Evolutionary conservation across 92 coral and sea anemone genomes (phyloP).

Genomic region (Palythoa grandis): DNA sequence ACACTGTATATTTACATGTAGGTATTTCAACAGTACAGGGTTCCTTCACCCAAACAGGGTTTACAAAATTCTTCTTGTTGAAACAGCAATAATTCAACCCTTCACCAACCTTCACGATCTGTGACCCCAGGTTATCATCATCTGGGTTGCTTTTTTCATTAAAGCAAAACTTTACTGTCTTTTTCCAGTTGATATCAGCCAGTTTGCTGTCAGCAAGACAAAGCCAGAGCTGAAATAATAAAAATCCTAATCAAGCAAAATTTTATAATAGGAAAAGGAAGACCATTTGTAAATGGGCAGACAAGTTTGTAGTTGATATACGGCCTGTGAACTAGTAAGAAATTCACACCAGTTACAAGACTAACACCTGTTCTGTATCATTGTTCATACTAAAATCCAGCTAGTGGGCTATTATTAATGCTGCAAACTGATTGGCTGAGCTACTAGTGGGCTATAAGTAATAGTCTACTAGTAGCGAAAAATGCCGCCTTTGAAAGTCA

Average conservation of each 20-base stretch:
- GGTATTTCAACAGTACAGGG: background rate
- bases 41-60: background rate
- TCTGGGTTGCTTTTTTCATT: conserved; percentile 98
- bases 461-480: no score
- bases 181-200: conserved; percentile 90
- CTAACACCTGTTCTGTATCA: no score
- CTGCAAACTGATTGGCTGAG: no score
- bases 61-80: background rate
- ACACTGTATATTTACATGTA: no score
- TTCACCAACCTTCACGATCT: conserved; percentile 86
- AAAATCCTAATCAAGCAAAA: background rate
- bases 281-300: background rate
- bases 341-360: no score
- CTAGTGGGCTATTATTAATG: no score
- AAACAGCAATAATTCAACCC: background rate
- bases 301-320: background rate
- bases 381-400: no score
- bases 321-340: no score
- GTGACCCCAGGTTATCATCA: conserved; percentile 97
- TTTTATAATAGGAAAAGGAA: background rate
- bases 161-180: conserved; percentile 92
- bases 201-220: conserved; percentile 94
- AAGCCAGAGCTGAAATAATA: conserved; percentile 79
- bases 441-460: no score
- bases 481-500: no score